phyloP scores from a whole-genome alignment of 2,113 vertebrate genomes.

The Nymphicus hollandicus region DNA sequence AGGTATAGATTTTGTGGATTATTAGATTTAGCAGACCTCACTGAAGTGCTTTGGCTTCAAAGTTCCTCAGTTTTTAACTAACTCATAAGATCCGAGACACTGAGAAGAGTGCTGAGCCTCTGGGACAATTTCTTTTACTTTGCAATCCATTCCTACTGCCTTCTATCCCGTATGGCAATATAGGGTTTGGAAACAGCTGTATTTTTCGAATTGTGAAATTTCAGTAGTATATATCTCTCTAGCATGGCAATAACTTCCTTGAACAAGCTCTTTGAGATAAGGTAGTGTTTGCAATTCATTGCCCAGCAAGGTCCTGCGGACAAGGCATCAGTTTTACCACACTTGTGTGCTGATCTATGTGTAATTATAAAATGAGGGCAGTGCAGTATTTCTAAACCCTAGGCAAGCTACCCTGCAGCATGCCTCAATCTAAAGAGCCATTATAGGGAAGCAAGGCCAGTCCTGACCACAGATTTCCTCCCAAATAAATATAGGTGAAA shows the following conservation, averaged over 20 bases:
- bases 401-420: not conserved
- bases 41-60: not conserved
- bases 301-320: not conserved
- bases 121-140: not conserved
- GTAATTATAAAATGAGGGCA: not conserved
- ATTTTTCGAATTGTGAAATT: not conserved
- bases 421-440: conserved; percentile 15
- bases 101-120: not conserved
- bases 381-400: not conserved
- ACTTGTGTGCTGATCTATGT: not conserved
- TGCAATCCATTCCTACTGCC: not conserved
- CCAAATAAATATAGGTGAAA: conserved; percentile 26
- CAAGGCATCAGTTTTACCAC: not conserved
- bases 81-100: not conserved
- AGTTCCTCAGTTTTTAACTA: not conserved
- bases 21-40: not conserved
- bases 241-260: not conserved
- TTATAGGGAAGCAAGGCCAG: conserved; percentile 4
- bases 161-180: not conserved
- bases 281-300: not conserved
- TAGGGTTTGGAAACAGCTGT: not conserved
- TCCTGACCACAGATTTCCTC: conserved; percentile 43
- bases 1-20: not conserved
- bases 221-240: not conserved
- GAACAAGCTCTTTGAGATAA: not conserved